Percentiles rank a stretch among this genome's conserved stretches.
Conservation (phyloP, 2,797 vertebrate species). For the Sebastes aleutianus region DNA sequence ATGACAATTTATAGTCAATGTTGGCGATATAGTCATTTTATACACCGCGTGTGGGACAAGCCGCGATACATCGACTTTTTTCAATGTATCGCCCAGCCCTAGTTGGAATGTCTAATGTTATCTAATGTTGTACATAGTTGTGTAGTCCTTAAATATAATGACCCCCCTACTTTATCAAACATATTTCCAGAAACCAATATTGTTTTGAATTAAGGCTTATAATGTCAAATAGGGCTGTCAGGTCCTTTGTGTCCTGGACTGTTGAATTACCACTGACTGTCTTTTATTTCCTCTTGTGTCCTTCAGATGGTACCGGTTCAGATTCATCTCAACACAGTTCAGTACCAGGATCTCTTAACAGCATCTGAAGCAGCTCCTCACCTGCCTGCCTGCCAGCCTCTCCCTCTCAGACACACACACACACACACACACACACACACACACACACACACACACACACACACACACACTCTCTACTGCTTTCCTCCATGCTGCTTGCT, state of each 20-base stretch:
- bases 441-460: constrained; percentile 20
- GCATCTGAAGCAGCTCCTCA: constrained; percentile 74
- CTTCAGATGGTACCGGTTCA: constrained; percentile 73
- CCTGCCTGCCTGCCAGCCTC: constrained; percentile 58
- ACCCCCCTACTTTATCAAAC: not conserved
- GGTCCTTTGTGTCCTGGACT: not conserved
- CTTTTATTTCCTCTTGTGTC: not conserved
- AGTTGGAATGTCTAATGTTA: too few species aligned
- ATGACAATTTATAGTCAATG: too few species aligned
- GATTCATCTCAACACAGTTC: constrained; percentile 80
- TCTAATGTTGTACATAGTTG: not conserved
- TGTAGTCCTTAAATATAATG: not conserved
- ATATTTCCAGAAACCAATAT: not conserved
- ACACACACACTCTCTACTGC: constrained; percentile 22
- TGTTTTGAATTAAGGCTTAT: not conserved
- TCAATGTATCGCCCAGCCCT: too few species aligned
- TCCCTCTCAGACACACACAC: constrained; percentile 34
- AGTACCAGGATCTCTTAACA: constrained; percentile 79
- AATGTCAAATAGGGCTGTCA: not conserved
- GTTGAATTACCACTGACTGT: not conserved
- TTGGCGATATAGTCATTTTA: too few species aligned
- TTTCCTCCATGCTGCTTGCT: constrained; percentile 62
- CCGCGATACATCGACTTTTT: too few species aligned
- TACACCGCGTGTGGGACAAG: too few species aligned
- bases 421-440: constrained; percentile 23